Percentiles rank a stretch among this genome's conserved stretches.
These are phyloP conservation scores for Oophaga pumilio DNA, from an alignment of 2,113 vertebrate species.

Conservation along the genomic window DNA sequence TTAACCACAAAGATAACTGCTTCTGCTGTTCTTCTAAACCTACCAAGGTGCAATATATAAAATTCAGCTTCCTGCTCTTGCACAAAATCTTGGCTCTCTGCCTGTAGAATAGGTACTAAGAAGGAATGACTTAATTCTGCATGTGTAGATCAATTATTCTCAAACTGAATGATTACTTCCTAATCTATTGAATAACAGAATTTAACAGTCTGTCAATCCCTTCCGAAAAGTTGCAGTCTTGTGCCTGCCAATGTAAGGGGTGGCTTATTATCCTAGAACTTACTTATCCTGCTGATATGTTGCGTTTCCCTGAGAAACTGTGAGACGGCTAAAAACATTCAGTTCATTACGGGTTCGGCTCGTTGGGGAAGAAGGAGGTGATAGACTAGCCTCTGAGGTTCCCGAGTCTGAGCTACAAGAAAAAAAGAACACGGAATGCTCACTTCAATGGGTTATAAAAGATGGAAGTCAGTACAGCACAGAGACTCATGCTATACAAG, in stretches of 20 bases:
- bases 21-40: too few species aligned
- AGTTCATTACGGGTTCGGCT: slow-evolving; percentile 80
- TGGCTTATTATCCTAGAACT: slow-evolving; percentile 67
- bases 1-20: too few species aligned
- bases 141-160: not conserved
- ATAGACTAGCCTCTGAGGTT: slow-evolving; percentile 82
- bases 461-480: slow-evolving; percentile 68
- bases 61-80: not conserved
- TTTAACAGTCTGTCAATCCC: not conserved
- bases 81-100: not conserved
- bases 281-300: slow-evolving; percentile 80
- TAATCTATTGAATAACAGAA: not conserved
- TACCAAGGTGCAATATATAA: too few species aligned
- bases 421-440: slow-evolving; percentile 73
- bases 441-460: slow-evolving; percentile 67
- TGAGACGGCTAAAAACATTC: slow-evolving; percentile 82
- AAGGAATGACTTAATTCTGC: not conserved
- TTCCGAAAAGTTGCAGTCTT: not conserved
- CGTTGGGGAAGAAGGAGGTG: slow-evolving; percentile 86
- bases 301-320: slow-evolving; percentile 77
- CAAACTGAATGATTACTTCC: not conserved
- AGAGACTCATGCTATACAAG: slow-evolving; percentile 64
- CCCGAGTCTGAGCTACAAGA: slow-evolving; percentile 86
- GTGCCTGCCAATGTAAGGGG: not conserved
- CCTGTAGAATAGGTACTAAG: not conserved